Percentiles rank a stretch among this genome's conserved stretches.
These are phyloP conservation scores for Cremastinae sp. DNA, from an alignment of 2,888 invertebrate species.

Conservation along the genomic window DNA sequence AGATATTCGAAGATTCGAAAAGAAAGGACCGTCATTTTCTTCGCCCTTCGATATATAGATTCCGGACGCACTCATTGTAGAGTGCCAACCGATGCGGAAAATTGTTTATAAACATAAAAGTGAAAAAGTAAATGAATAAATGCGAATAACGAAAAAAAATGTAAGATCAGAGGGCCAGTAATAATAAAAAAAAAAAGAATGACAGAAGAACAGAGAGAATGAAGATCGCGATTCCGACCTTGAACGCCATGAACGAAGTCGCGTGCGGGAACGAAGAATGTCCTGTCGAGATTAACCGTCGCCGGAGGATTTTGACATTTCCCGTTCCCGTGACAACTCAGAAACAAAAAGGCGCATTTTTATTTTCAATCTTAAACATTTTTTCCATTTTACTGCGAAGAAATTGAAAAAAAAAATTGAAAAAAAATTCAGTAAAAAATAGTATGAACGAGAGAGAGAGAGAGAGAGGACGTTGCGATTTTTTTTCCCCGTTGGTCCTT, in stretches of 20 bases:
- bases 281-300: background rate
- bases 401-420: background rate
- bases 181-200: too few relatives aligned
- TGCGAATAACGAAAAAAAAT: too few relatives aligned
- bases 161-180: too few relatives aligned
- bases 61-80: too few relatives aligned
- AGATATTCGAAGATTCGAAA: too few relatives aligned
- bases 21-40: too few relatives aligned
- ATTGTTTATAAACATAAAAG: too few relatives aligned
- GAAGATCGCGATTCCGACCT: constrained; percentile 35
- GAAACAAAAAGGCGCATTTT: background rate
- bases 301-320: constrained; percentile 15
- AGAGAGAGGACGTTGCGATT: background rate
- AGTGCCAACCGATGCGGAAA: too few relatives aligned
- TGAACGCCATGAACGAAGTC: constrained; percentile 4
- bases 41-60: too few relatives aligned
- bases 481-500: constrained; percentile 1
- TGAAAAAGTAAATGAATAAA: too few relatives aligned
- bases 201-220: background rate
- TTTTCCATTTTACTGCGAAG: background rate
- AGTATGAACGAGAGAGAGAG: background rate
- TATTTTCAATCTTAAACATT: background rate
- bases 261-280: constrained; percentile 12
- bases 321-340: background rate
- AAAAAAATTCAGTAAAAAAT: background rate